phyloP scores from a whole-genome alignment of 2,113 vertebrate genomes.

The Alouatta palliata region DNA sequence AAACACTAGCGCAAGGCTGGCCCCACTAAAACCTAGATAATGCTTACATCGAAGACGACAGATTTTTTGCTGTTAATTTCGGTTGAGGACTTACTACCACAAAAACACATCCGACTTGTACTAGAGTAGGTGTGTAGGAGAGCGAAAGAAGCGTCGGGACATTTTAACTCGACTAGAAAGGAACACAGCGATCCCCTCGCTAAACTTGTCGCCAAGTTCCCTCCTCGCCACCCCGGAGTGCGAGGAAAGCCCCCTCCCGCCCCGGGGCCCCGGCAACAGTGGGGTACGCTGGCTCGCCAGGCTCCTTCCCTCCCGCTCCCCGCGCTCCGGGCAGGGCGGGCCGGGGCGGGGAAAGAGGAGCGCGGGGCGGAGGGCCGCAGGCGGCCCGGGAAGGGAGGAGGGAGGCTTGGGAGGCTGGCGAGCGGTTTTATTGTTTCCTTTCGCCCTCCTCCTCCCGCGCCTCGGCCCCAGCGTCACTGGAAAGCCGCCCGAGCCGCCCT shows the following conservation, averaged over 20 bases:
- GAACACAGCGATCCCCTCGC: not conserved
- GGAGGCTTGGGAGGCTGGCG: not conserved
- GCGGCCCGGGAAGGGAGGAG: not conserved
- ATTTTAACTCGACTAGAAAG: not conserved
- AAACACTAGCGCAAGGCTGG: not conserved
- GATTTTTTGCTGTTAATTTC: not conserved
- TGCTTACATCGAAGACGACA: not conserved
- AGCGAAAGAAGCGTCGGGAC: not conserved
- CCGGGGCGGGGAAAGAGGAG: not conserved
- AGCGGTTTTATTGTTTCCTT: slow-evolving; percentile 62
- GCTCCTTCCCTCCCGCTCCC: not conserved
- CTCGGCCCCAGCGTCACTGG: slow-evolving; percentile 62
- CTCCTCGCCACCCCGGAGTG: no score
- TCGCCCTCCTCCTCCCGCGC: slow-evolving; percentile 48
- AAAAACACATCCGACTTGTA: not conserved
- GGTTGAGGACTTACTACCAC: not conserved
- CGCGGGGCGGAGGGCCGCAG: not conserved
- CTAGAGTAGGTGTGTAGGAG: not conserved
- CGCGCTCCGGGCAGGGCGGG: not conserved
- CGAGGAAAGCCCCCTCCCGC: accelerated
- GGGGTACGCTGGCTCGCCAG: not conserved
- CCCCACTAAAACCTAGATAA: not conserved
- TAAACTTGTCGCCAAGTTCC: not conserved
- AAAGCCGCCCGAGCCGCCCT: slow-evolving; percentile 38
- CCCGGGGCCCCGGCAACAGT: not conserved